These are phyloP conservation scores for Harmothoe impar DNA, from an alignment of 2,888 invertebrate species.

Conservation along the genomic window DNA sequence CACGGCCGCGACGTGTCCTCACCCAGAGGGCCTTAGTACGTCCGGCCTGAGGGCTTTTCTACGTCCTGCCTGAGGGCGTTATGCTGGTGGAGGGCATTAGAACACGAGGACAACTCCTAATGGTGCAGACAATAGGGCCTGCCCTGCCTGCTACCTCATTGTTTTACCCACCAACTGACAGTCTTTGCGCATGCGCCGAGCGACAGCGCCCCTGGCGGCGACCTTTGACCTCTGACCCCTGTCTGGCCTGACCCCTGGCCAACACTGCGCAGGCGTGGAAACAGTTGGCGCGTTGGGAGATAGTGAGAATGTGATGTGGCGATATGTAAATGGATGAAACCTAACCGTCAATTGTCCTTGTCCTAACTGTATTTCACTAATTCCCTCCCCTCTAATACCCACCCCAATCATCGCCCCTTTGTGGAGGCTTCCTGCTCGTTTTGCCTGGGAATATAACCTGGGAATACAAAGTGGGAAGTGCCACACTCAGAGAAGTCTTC, in stretches of 20 bases:
- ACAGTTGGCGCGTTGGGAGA: conserved; percentile 7
- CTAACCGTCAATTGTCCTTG: background rate
- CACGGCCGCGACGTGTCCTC: conserved; percentile 22
- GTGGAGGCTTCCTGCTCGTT: no score
- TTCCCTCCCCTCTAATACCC: no score
- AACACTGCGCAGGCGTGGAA: background rate
- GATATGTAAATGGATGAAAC: conserved; percentile 31
- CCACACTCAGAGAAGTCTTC: no score
- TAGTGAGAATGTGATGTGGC: conserved; percentile 30
- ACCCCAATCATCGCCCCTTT: no score
- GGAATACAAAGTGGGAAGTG: no score
- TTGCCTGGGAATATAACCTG: no score
- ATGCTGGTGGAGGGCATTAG: background rate
- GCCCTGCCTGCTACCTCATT: background rate
- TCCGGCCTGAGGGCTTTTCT: background rate
- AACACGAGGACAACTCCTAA: background rate
- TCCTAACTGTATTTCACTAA: no score
- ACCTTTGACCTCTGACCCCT: conserved; percentile 15
- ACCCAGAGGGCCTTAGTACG: background rate
- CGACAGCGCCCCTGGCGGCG: background rate
- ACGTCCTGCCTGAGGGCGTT: background rate
- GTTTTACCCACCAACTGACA: background rate
- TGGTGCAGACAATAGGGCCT: background rate
- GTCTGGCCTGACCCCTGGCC: background rate
- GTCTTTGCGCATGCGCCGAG: conserved; percentile 17